Conservation (phyloP, 2,888 invertebrate genomes). For the Sphaeridia pumilis region DNA sequence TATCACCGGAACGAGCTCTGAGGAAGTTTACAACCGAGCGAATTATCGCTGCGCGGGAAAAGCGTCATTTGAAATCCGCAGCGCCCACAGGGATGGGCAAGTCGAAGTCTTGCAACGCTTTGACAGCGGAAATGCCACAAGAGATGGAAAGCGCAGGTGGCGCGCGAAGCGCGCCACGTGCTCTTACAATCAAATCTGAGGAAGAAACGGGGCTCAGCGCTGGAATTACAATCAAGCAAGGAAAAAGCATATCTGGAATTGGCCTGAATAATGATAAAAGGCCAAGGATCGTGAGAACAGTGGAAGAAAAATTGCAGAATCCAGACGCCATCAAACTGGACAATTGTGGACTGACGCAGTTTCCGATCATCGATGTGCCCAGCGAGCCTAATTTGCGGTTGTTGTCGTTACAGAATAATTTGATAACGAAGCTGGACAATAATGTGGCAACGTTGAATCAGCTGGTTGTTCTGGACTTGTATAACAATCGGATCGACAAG, state of each 20-base stretch:
- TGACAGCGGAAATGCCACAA: background rate
- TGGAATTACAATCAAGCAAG: background rate
- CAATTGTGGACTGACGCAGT: conserved; percentile 43
- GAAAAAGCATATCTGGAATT: background rate
- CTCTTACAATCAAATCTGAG: background rate
- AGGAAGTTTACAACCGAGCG: background rate
- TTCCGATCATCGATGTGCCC: conserved; percentile 28
- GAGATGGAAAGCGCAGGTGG: background rate
- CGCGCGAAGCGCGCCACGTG: background rate
- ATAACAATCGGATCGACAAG: conserved; percentile 85
- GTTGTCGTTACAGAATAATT: conserved; percentile 83
- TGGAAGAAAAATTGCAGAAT: conserved; percentile 66
- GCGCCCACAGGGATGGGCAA: background rate
- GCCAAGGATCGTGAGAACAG: conserved; percentile 56
- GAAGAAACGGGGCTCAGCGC: background rate
- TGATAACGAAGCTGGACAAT: conserved; percentile 63
- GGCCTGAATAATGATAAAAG: conserved; percentile 29
- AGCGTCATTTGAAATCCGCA: background rate
- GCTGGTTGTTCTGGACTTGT: conserved; percentile 83
- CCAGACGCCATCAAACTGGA: conserved; percentile 83
- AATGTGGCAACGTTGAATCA: conserved; percentile 53
- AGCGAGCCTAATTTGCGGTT: conserved; percentile 40
- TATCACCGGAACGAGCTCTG: background rate
- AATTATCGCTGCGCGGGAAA: background rate
- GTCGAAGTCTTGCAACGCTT: background rate